These are phyloP conservation scores for Napeogenes inachia DNA, from an alignment of 2,888 invertebrate genomes.

Conservation along the genomic window DNA sequence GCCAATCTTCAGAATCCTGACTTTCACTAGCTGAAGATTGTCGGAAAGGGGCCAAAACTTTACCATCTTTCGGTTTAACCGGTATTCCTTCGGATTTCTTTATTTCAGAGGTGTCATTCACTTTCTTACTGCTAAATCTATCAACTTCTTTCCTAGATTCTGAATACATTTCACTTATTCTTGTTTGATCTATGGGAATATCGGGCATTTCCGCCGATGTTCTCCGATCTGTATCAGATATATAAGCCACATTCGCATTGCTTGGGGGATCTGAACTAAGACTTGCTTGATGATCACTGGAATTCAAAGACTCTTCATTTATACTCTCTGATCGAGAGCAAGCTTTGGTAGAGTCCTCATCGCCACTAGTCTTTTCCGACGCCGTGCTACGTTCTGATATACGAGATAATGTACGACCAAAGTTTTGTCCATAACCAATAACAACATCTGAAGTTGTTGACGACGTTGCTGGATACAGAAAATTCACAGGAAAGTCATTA, in stretches of 20 bases:
- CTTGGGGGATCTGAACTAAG: slow-evolving; percentile 90
- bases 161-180: slow-evolving; percentile 77
- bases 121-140: slow-evolving; percentile 43
- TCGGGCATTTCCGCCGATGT: slow-evolving; percentile 92
- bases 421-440: slow-evolving; percentile 84
- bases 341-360: slow-evolving; percentile 91
- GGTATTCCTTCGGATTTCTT: slow-evolving; percentile 50
- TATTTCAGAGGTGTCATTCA: slow-evolving; percentile 43
- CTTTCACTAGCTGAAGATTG: slow-evolving; percentile 78
- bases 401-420: slow-evolving; percentile 87
- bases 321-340: slow-evolving; percentile 90
- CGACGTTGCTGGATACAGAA: slow-evolving; percentile 83
- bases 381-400: slow-evolving; percentile 93
- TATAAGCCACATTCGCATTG: slow-evolving; percentile 83
- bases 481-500: slow-evolving; percentile 85
- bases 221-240: slow-evolving; percentile 86
- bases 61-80: slow-evolving; percentile 47
- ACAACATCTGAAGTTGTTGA: slow-evolving; percentile 82
- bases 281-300: slow-evolving; percentile 91
- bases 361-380: slow-evolving; percentile 90
- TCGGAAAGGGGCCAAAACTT: slow-evolving; percentile 54
- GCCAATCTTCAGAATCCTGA: slow-evolving; percentile 87
- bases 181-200: slow-evolving; percentile 85
- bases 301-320: slow-evolving; percentile 89
- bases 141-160: slow-evolving; percentile 72